Evolutionary conservation across 2,888 invertebrate genomes (phyloP).

Genomic region (Cactoblastis cactorum): DNA sequence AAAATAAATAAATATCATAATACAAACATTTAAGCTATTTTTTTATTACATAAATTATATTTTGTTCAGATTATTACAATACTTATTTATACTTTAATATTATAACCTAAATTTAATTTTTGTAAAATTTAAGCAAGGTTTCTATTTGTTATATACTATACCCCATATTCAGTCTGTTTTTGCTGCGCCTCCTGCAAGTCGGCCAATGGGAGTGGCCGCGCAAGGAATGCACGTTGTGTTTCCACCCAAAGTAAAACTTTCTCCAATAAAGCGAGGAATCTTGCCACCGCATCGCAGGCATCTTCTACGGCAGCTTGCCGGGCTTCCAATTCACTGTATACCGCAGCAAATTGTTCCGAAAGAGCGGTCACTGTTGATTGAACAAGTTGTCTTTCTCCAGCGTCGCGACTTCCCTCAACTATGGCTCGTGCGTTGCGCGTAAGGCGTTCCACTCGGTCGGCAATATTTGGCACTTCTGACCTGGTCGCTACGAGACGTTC

Average conservation of each 20-base stretch:
- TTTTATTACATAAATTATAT: too few relatives aligned
- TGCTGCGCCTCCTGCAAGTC: slow-evolving; percentile 90
- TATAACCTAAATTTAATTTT: too few relatives aligned
- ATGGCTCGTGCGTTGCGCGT: slow-evolving; percentile 88
- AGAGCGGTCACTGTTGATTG: slow-evolving; percentile 86
- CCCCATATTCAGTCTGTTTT: slow-evolving; percentile 92
- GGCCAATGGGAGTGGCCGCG: slow-evolving; percentile 87
- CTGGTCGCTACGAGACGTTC: slow-evolving; percentile 88
- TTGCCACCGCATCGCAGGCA: slow-evolving; percentile 92
- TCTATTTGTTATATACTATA: slow-evolving; percentile 47
- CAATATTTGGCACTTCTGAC: slow-evolving; percentile 84
- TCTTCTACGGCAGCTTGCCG: slow-evolving; percentile 91
- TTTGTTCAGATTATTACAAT: too few relatives aligned
- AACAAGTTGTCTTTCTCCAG: slow-evolving; percentile 86
- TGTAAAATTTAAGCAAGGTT: slow-evolving; percentile 5
- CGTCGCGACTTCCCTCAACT: slow-evolving; percentile 88
- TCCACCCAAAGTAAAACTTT: slow-evolving; percentile 90
- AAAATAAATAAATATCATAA: slow-evolving; percentile 24
- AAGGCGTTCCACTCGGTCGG: slow-evolving; percentile 88
- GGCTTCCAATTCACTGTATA: slow-evolving; percentile 89
- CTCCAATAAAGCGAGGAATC: slow-evolving; percentile 90
- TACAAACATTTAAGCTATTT: too few relatives aligned
- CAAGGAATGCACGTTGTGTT: slow-evolving; percentile 89
- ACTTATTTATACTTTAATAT: too few relatives aligned
- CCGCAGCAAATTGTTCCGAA: slow-evolving; percentile 87